A percentile compares a stretch with the other conserved stretches of the same genome.
Conservation (phyloP, 2,113 vertebrate genomes). For the Cheilinus undulatus region DNA sequence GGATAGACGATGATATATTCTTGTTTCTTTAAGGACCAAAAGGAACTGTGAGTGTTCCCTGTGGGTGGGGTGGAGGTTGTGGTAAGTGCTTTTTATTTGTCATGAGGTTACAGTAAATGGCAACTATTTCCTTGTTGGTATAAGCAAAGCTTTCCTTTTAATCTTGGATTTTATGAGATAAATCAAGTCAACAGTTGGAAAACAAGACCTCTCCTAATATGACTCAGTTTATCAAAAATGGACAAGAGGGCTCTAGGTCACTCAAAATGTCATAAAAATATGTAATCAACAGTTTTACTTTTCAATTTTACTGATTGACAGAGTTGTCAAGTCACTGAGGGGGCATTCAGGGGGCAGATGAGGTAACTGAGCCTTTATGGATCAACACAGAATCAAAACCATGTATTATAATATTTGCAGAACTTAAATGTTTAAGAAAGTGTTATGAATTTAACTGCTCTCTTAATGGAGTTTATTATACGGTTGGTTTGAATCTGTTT, state of each 20-base stretch:
- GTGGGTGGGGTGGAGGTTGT: background rate
- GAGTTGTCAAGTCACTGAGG: background rate
- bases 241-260: background rate
- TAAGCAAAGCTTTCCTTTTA: background rate
- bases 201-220: no score
- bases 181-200: background rate
- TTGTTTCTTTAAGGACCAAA: background rate
- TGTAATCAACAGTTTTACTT: background rate
- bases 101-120: slow-evolving; percentile 9
- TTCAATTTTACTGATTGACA: slow-evolving; percentile 10
- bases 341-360: background rate
- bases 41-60: background rate
- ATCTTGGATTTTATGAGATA: background rate
- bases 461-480: background rate
- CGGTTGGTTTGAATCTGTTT: background rate
- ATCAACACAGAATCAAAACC: no score
- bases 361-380: background rate
- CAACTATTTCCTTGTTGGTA: slow-evolving; percentile 10
- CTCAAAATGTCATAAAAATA: background rate
- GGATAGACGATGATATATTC: slow-evolving; percentile 5
- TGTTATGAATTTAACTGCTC: background rate
- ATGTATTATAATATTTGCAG: no score
- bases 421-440: no score
- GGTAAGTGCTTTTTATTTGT: slow-evolving; percentile 1
- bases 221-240: no score